Evolutionary conservation across 2,797 vertebrate species (phyloP).

Genomic region (Oophaga sylvatica): DNA sequence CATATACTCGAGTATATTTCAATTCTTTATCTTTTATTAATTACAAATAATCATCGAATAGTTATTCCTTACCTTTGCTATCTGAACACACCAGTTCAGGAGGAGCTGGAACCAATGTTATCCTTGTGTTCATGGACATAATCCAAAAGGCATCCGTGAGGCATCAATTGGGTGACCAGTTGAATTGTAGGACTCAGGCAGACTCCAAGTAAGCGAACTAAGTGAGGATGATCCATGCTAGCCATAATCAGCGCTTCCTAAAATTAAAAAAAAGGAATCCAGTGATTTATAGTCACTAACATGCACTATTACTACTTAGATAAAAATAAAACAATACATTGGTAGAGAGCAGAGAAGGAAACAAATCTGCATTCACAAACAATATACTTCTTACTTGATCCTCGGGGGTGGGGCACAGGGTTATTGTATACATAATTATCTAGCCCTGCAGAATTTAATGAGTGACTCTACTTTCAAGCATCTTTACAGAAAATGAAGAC

Average conservation of each 20-base stretch:
- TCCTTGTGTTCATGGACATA: slow-evolving; percentile 97
- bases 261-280: slow-evolving; percentile 42
- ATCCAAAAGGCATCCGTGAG: slow-evolving; percentile 93
- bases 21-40: neutral
- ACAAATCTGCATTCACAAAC: neutral
- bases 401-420: no score
- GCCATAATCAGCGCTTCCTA: slow-evolving; percentile 99
- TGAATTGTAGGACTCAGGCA: slow-evolving; percentile 97
- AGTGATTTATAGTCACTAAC: neutral
- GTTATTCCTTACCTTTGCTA: slow-evolving; percentile 87
- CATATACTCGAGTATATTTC: no score
- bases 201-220: slow-evolving; percentile 91
- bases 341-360: neutral
- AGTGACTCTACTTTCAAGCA: no score
- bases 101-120: slow-evolving; percentile 97
- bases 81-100: slow-evolving; percentile 98
- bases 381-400: no score
- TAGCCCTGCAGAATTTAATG: no score
- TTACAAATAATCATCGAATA: neutral
- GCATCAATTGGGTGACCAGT: slow-evolving; percentile 96
- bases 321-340: neutral
- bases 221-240: slow-evolving; percentile 96
- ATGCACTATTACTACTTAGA: neutral
- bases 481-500: no score
- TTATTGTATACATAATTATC: neutral